Base-by-base conservation (phyloP, 2,113 vertebrate species). In the Pachyramphus minor region DNA sequence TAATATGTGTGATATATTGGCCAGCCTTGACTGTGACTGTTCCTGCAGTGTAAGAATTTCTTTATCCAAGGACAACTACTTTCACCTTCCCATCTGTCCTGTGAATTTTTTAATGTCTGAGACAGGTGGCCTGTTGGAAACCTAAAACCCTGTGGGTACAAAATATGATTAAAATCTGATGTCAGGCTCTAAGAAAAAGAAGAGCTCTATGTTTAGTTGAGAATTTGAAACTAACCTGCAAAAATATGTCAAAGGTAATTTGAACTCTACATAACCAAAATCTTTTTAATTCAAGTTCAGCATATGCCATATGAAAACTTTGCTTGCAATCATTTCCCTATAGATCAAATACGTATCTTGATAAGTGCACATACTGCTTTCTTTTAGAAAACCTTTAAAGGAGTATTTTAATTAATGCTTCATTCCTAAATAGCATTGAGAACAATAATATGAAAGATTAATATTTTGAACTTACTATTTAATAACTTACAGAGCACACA, bases 31-130 rank as follows among this genome's bases (percentile, higher is more conserved):
- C 95, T 96, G 78, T 95, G 96, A 98, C 96, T 92, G 81, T 87
- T 97, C 90, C 93, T 95, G 94, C 96, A 97, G 95, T 95, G 91
- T 93, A 98, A 98, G 96, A 98, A 97, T 98, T 98, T 98, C 97
- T 98, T 98, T 98, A 98, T 98, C 98, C 98, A 99, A 98, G 98
- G 98, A 98, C 98, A 98, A 97, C 97, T 97, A 97, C 96, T 98
- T 98, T 98, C 98, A 98, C 98, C 98, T 98, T 98, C 97, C 98
- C 98, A 99, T 99, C 98, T 99, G 98, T 98, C 98, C 98, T 98
- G 98, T 98, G 98, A 98, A 98, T 98, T 98, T 98, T 98, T 97
- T 98, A 98, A 98, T 98, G 98, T 98, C 98, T 98, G 96, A 98
- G 98, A 99, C 98, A 99, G 98, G 98, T 98, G 98, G 98, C 97